These are phyloP conservation scores for Brenthis daphne DNA, from an alignment of 2,888 invertebrate species.

Conservation along the genomic window DNA sequence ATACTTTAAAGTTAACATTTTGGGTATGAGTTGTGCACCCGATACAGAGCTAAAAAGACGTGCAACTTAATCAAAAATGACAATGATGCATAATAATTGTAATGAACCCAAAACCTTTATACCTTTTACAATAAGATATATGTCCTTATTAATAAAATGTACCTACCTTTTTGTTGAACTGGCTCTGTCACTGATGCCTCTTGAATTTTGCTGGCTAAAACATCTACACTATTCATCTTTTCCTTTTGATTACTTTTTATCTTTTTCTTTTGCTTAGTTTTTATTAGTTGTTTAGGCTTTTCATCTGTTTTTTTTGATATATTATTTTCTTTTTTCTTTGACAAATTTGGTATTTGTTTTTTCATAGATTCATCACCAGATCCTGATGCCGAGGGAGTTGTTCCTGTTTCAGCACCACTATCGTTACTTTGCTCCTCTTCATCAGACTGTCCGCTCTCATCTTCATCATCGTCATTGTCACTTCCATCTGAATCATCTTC, in stretches of 20 bases:
- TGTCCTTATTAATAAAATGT: not conserved
- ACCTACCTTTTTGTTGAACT: slow-evolving; percentile 62
- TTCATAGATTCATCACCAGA: slow-evolving; percentile 50
- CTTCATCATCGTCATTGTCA: slow-evolving; percentile 44
- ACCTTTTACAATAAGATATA: not conserved
- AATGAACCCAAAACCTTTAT: too few relatives aligned
- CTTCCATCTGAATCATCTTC: slow-evolving; percentile 34
- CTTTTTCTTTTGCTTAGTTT: slow-evolving; percentile 30
- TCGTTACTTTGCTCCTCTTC: slow-evolving; percentile 65
- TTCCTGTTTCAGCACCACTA: slow-evolving; percentile 70
- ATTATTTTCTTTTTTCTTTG: slow-evolving; percentile 36
- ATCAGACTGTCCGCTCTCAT: slow-evolving; percentile 49
- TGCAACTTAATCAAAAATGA: too few relatives aligned
- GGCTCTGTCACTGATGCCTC: slow-evolving; percentile 58
- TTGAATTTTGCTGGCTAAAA: slow-evolving; percentile 57
- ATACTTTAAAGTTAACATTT: too few relatives aligned
- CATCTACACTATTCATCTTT: slow-evolving; percentile 50
- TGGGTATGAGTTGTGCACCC: too few relatives aligned
- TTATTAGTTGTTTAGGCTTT: slow-evolving; percentile 32
- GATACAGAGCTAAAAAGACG: too few relatives aligned
- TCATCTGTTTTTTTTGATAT: slow-evolving; percentile 12
- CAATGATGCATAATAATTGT: too few relatives aligned
- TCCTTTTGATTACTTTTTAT: slow-evolving; percentile 26
- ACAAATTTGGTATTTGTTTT: slow-evolving; percentile 40
- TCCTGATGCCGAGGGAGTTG: slow-evolving; percentile 51